Percentiles rank a stretch among this genome's conserved stretches.
These are phyloP conservation scores for Melospiza melodia DNA, from an alignment of 2,113 vertebrate genomes.

Conservation along the genomic window DNA sequence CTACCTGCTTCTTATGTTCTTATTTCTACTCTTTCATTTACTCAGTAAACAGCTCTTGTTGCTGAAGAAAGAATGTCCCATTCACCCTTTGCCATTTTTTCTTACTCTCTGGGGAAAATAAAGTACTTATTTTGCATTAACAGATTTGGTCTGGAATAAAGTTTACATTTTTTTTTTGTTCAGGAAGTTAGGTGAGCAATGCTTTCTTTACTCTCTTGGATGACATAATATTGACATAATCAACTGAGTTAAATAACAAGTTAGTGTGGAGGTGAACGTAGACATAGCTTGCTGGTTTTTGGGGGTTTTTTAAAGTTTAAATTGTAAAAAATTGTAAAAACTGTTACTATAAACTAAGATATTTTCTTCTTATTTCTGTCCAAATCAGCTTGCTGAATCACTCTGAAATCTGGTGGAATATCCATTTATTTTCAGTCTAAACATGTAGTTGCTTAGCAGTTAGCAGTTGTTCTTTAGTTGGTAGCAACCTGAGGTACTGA, in stretches of 20 bases:
- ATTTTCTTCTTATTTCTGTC: not conserved
- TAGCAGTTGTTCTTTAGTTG: not conserved
- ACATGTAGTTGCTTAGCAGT: not conserved
- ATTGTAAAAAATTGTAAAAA: not conserved
- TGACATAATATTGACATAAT: not conserved
- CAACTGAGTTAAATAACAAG: not conserved
- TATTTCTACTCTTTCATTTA: not conserved
- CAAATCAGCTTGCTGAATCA: not conserved
- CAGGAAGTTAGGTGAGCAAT: not conserved
- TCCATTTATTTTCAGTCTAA: not conserved
- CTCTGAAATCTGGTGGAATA: not conserved
- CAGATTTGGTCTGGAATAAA: not conserved
- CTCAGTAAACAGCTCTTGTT: not conserved
- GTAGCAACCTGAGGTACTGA: not conserved
- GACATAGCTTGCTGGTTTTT: not conserved
- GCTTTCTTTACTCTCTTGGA: not conserved
- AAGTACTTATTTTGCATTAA: not conserved
- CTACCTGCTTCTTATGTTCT: not conserved
- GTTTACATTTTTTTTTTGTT: not conserved
- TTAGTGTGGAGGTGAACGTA: not conserved
- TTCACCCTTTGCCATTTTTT: not conserved
- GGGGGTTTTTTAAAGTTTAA: not conserved
- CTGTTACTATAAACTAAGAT: not conserved
- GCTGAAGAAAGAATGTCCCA: not conserved
- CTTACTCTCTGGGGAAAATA: not conserved